phyloP scores from a whole-genome alignment of 2,797 vertebrate genomes.

The Psittacula echo region DNA sequence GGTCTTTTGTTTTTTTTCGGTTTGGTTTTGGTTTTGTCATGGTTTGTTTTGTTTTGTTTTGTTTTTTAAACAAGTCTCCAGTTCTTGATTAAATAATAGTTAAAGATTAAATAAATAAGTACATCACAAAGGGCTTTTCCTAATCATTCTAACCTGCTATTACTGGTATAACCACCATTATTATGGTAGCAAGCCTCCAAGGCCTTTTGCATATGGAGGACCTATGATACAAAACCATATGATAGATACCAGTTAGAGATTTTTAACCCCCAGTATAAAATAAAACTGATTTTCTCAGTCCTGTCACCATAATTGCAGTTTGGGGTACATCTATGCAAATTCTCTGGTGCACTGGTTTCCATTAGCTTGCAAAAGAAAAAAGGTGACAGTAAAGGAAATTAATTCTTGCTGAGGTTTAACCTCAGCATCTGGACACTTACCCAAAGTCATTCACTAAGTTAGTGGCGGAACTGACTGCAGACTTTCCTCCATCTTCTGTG shows the following conservation, averaged over 20 bases:
- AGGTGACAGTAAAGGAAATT: not conserved
- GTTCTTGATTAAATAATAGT: not conserved
- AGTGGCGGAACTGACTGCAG: not conserved
- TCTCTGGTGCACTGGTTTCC: not conserved
- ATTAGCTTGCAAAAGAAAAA: not conserved
- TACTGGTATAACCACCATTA: not conserved
- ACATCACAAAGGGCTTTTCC: not conserved
- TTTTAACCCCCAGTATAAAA: not conserved
- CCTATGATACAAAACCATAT: not conserved
- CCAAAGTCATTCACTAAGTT: not conserved
- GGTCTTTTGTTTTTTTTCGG: not conserved
- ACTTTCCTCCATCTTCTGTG: not conserved
- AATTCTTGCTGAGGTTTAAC: not conserved
- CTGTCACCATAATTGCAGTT: not conserved
- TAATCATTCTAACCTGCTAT: not conserved
- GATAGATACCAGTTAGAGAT: not conserved
- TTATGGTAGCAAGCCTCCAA: not conserved
- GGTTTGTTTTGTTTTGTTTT: not conserved
- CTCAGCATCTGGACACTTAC: not conserved
- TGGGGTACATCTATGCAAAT: not conserved
- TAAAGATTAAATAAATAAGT: not conserved
- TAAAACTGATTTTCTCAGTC: not conserved
- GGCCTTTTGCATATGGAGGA: not conserved
- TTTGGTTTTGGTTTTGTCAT: not conserved
- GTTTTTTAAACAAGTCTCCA: not conserved